Evolutionary conservation across 2,888 invertebrate genomes (phyloP).

Genomic region (Parasteatoda lunata): DNA sequence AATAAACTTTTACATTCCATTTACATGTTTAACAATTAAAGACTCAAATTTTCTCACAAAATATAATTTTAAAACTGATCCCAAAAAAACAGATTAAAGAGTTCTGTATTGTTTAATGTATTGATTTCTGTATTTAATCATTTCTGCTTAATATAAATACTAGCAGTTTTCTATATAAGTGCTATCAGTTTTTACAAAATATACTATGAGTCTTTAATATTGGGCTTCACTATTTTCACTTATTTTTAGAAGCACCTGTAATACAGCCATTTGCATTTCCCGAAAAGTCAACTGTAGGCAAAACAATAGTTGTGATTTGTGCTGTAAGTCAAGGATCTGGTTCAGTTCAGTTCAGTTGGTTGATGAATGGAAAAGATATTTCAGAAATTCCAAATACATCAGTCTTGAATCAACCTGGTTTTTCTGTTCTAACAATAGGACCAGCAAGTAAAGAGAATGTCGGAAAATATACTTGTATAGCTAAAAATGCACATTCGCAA

Average conservation of each 20-base stretch:
- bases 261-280: conserved; percentile 88
- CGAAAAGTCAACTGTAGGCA: conserved; percentile 86
- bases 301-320: conserved; percentile 91
- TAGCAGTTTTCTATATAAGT: no score
- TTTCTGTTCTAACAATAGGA: conserved; percentile 59
- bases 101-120: no score
- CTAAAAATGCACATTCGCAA: conserved; percentile 27
- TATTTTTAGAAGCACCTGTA: conserved; percentile 70
- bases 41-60: no score
- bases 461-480: conserved; percentile 63
- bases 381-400: conserved; percentile 26
- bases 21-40: no score
- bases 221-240: background rate
- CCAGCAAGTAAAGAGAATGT: conserved; percentile 51
- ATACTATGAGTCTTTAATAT: background rate
- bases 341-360: conserved; percentile 89
- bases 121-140: no score
- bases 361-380: conserved; percentile 59
- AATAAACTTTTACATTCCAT: no score
- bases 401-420: conserved; percentile 45
- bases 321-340: conserved; percentile 93
- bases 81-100: no score
- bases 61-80: no score
- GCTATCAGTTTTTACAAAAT: no score
- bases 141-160: no score